Conservation (phyloP, 2,888 invertebrate genomes). For the Ptilodon capucinus region DNA sequence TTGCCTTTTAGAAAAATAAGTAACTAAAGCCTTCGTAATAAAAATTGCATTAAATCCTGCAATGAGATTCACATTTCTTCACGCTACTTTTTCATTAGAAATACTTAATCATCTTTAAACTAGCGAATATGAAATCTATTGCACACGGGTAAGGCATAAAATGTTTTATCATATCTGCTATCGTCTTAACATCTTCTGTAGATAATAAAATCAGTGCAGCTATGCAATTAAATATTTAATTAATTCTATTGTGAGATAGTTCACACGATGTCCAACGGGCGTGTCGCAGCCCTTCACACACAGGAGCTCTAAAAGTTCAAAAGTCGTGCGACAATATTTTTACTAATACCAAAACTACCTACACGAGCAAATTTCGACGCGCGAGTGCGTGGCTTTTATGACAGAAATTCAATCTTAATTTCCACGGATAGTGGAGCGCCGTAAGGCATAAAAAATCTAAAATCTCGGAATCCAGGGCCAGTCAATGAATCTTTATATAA, state of each 20-base stretch:
- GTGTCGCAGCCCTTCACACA: slow-evolving; percentile 12
- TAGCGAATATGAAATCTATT: slow-evolving; percentile 7
- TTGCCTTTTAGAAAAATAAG: too few species aligned
- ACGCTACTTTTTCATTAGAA: slow-evolving; percentile 18
- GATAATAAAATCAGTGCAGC: slow-evolving; percentile 33
- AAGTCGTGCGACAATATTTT: too few species aligned
- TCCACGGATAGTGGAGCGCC: too few species aligned
- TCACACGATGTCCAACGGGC: slow-evolving; percentile 35
- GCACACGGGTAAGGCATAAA: slow-evolving; percentile 5
- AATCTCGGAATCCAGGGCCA: too few species aligned
- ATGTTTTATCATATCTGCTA: slow-evolving; percentile 6
- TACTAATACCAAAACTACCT: too few species aligned
- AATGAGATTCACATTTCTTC: slow-evolving; percentile 11
- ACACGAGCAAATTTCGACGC: too few species aligned
- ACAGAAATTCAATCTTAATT: too few species aligned
- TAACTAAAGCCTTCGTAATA: too few species aligned
- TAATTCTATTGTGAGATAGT: slow-evolving; percentile 33
- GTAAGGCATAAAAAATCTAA: too few species aligned
- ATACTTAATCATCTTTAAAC: neutral
- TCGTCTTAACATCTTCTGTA: slow-evolving; percentile 24
- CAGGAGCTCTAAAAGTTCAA: too few species aligned
- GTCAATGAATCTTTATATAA: too few species aligned
- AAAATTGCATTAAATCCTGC: neutral
- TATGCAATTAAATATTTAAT: slow-evolving; percentile 44
- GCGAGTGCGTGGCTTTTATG: too few species aligned